Percentiles rank a stretch among this genome's conserved stretches.
These are phyloP conservation scores for Tenthredo amoena DNA, from an alignment of 2,888 invertebrate genomes.

Conservation along the genomic window DNA sequence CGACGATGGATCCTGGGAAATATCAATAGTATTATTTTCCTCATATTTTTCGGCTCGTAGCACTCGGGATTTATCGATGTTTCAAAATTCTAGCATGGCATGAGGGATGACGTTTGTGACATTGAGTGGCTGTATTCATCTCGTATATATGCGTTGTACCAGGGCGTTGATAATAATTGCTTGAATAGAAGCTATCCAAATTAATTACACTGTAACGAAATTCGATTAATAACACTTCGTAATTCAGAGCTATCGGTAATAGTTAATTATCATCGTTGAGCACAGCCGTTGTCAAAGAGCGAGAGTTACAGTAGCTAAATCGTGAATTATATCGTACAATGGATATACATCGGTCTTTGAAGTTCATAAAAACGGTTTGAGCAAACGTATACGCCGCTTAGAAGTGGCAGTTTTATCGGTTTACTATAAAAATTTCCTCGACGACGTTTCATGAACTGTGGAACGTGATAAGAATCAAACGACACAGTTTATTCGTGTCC, in stretches of 20 bases:
- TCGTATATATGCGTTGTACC: background rate
- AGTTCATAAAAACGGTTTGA: background rate
- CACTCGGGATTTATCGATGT: background rate
- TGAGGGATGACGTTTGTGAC: background rate
- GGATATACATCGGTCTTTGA: background rate
- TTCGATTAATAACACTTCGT: background rate
- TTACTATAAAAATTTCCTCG: background rate
- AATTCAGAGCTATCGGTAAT: background rate
- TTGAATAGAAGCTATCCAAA: background rate
- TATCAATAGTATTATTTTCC: conserved; percentile 1
- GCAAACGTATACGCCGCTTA: background rate
- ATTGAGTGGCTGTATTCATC: background rate
- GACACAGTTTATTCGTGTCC: background rate
- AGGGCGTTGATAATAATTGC: background rate
- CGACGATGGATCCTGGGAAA: conserved; percentile 5
- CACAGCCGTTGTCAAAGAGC: background rate
- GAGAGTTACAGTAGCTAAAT: background rate
- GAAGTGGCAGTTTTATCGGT: background rate
- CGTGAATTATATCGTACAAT: background rate
- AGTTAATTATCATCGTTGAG: background rate
- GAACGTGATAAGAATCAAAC: conserved; percentile 11
- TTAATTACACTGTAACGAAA: background rate
- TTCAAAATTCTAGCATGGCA: background rate
- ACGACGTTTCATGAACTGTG: background rate
- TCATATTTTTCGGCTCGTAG: conserved; percentile 1